Evolutionary conservation across 2,888 invertebrate species (phyloP).

Genomic region (Alcis repandata): DNA sequence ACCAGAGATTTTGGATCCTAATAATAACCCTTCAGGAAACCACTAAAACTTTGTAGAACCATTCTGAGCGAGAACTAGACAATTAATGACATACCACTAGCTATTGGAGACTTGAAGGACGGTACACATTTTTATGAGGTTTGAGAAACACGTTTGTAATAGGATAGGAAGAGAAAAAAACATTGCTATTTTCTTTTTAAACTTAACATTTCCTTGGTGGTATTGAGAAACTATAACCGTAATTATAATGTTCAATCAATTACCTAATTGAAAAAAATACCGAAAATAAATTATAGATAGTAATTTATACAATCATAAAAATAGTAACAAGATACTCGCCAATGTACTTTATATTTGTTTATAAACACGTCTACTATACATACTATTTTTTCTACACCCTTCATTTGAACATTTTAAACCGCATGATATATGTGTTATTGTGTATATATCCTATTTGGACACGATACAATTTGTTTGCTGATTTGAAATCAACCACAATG

Average conservation of each 20-base stretch:
- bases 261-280: neutral
- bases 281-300: neutral
- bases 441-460: neutral
- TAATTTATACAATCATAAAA: constrained; percentile 18
- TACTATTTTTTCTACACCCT: constrained; percentile 36
- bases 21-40: no score
- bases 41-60: no score
- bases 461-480: no score
- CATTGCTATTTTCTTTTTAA: neutral
- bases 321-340: constrained; percentile 21
- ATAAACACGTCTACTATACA: constrained; percentile 28
- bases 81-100: neutral
- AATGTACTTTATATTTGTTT: constrained; percentile 20
- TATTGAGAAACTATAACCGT: neutral
- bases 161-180: no score
- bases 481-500: no score
- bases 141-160: no score
- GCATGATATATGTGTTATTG: neutral
- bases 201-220: neutral
- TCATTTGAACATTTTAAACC: constrained; percentile 26
- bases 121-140: neutral
- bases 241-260: neutral
- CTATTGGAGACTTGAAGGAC: neutral
- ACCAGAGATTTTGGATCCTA: no score
- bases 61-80: constrained; percentile 1